phyloP scores from a whole-genome alignment of 2,888 invertebrate genomes.

The Drosophila limbata region DNA sequence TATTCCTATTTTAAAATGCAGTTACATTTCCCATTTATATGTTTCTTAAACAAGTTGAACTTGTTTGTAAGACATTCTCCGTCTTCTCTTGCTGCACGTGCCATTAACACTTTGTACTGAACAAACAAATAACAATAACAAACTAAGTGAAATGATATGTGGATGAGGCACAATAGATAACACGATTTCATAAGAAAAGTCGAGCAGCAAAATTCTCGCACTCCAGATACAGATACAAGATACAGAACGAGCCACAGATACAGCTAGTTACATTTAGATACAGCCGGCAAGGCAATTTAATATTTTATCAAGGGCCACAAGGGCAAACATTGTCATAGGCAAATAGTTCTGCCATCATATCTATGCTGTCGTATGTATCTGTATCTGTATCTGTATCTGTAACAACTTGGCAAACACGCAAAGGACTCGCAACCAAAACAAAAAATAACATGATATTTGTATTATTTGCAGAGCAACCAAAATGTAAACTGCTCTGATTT shows the following conservation, averaged over 20 bases:
- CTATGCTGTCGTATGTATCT: conserved; percentile 37
- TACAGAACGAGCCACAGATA: conserved; percentile 26
- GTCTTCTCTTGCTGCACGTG: conserved; percentile 69
- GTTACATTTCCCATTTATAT: not conserved
- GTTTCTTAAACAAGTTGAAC: not conserved
- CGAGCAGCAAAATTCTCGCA: conserved; percentile 47
- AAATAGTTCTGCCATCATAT: conserved; percentile 67
- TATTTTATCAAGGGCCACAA: conserved; percentile 75
- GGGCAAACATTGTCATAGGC: conserved; percentile 72
- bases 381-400: conserved; percentile 48
- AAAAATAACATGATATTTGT: conserved; percentile 44
- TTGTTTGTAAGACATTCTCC: conserved; percentile 7
- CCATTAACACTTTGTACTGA: conserved; percentile 78
- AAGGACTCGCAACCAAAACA: conserved; percentile 54
- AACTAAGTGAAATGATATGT: conserved; percentile 6
- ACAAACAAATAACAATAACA: conserved; percentile 40
- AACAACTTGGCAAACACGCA: conserved; percentile 64
- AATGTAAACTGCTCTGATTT: conserved; percentile 78
- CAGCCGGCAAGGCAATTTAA: conserved; percentile 68
- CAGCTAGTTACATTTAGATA: conserved; percentile 27
- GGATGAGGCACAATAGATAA: conserved; percentile 58
- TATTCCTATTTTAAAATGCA: too few relatives aligned
- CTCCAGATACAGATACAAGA: conserved; percentile 27
- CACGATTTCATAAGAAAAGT: conserved; percentile 70
- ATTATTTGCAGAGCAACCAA: conserved; percentile 69